Percentiles rank a stretch among this genome's conserved stretches.
Conservation (phyloP, 2,797 vertebrate genomes). For the Picus viridis region DNA sequence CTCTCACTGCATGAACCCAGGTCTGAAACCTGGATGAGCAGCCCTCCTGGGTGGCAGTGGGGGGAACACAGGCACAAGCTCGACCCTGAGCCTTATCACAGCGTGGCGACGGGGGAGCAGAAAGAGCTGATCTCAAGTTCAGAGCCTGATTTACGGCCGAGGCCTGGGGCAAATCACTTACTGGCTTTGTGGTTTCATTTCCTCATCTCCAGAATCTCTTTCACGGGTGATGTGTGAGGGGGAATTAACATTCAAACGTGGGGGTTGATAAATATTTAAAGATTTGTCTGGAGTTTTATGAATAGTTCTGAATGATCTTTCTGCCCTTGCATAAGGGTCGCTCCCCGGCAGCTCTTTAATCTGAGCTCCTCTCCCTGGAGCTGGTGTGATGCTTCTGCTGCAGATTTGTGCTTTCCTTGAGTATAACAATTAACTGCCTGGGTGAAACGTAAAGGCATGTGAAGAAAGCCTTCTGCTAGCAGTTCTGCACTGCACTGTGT, state of each 20-base stretch:
- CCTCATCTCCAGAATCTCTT: constrained; percentile 40
- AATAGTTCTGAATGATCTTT: constrained; percentile 5
- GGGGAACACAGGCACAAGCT: rapidly evolving
- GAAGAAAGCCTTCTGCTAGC: not conserved
- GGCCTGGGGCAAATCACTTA: not conserved
- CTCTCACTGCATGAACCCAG: not conserved
- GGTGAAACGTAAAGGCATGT: not conserved
- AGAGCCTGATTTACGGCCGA: constrained; percentile 32
- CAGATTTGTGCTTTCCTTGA: not conserved
- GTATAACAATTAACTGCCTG: not conserved
- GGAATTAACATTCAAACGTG: constrained; percentile 32
- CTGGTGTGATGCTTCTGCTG: not conserved
- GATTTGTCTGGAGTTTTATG: not conserved
- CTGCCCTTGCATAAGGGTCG: constrained; percentile 4
- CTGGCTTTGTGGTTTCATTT: constrained; percentile 38
- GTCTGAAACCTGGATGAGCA: not conserved
- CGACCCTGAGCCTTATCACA: not conserved
- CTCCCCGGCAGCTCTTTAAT: not conserved
- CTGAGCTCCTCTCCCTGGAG: not conserved
- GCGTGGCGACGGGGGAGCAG: not conserved
- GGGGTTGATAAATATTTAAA: constrained; percentile 41
- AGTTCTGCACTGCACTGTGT: rapidly evolving
- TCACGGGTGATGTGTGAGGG: constrained; percentile 15
- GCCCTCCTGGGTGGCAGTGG: rapidly evolving
- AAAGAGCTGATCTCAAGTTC: not conserved